These are phyloP conservation scores for Catocala sponsa DNA, from an alignment of 2,888 invertebrate genomes.

Conservation along the genomic window DNA sequence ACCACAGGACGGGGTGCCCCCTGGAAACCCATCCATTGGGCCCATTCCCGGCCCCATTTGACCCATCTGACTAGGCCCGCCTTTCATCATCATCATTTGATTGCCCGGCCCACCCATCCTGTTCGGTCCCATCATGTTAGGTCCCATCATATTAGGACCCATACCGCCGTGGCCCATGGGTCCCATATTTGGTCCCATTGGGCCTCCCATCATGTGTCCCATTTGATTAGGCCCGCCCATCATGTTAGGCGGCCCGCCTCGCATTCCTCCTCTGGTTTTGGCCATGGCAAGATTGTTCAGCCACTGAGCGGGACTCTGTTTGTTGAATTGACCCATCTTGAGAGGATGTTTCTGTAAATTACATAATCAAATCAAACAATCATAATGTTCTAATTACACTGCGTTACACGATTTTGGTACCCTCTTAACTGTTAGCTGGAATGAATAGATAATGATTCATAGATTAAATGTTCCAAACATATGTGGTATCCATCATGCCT, in stretches of 20 bases:
- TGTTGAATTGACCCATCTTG: slow-evolving; percentile 95
- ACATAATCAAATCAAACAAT: slow-evolving; percentile 40
- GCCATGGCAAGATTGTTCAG: slow-evolving; percentile 93
- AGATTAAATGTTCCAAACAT: too few relatives aligned
- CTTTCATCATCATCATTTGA: slow-evolving; percentile 87
- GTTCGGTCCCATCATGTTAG: slow-evolving; percentile 84
- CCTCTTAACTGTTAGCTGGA: too few relatives aligned
- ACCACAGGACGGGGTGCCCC: slow-evolving; percentile 88
- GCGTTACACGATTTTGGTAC: too few relatives aligned
- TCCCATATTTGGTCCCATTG: slow-evolving; percentile 83
- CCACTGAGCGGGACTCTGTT: slow-evolving; percentile 95
- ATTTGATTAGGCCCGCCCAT: slow-evolving; percentile 85
- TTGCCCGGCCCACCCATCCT: slow-evolving; percentile 80
- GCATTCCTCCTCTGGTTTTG: slow-evolving; percentile 90
- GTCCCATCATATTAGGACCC: slow-evolving; percentile 79
- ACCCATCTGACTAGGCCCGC: slow-evolving; percentile 81
- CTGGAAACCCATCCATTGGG: slow-evolving; percentile 87
- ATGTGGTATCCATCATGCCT: too few relatives aligned
- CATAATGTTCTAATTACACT: too few relatives aligned
- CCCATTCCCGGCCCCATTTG: slow-evolving; percentile 83
- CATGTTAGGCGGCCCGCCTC: slow-evolving; percentile 85
- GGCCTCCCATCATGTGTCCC: slow-evolving; percentile 85
- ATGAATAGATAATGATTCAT: too few relatives aligned
- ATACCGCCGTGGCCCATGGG: slow-evolving; percentile 82
- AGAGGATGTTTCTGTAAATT: slow-evolving; percentile 94